phyloP scores from a whole-genome alignment of 2,797 vertebrate genomes.

The Chaetophractus vellerosus region DNA sequence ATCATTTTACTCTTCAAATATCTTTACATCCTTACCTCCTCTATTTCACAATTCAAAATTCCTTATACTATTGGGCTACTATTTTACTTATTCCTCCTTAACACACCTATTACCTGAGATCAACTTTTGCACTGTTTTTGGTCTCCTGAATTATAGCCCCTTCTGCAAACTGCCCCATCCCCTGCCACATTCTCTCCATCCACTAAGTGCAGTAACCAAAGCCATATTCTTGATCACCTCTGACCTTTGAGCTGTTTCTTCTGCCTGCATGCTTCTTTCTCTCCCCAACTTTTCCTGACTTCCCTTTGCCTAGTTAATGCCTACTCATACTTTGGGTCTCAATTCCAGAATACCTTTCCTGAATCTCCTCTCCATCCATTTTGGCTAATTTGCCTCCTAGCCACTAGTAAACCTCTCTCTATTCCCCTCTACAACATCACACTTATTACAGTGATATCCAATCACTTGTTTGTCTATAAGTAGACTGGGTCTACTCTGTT shows the following conservation, averaged over 20 bases:
- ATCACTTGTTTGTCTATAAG: background rate
- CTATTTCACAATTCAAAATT: background rate
- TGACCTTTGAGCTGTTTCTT: background rate
- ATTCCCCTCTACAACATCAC: background rate
- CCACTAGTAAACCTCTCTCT: background rate
- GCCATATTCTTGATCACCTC: background rate
- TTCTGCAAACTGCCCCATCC: background rate
- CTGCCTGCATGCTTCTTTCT: background rate
- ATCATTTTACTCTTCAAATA: background rate
- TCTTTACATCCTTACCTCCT: background rate
- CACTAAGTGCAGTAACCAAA: background rate
- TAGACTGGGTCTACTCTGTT: background rate
- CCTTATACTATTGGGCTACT: background rate
- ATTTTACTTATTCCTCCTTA: background rate
- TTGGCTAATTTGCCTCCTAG: constrained; percentile 26
- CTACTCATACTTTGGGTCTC: constrained; percentile 12
- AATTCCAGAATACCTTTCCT: background rate
- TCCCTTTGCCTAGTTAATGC: background rate
- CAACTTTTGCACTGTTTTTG: background rate
- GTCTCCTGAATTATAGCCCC: background rate
- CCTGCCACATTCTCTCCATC: background rate
- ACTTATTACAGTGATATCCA: background rate
- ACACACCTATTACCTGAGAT: background rate
- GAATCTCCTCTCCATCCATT: background rate
- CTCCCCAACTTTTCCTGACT: background rate